A percentile compares a stretch with the other conserved stretches of the same genome.
These are phyloP conservation scores for Yponomeuta plumbellus DNA, from an alignment of 2,888 invertebrate species.

Conservation along the genomic window DNA sequence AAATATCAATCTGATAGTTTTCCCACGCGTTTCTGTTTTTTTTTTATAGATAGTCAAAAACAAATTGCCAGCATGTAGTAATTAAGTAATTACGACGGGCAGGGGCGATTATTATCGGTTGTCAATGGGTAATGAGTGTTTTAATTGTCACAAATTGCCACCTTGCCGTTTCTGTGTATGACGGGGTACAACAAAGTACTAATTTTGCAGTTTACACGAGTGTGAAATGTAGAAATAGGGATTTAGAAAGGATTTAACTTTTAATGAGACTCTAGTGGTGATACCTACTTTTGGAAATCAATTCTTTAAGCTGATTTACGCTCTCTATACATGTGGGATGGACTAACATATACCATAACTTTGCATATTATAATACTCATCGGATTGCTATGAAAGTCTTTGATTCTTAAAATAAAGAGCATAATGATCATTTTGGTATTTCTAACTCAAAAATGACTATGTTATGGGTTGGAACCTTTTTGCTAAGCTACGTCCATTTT, in stretches of 20 bases:
- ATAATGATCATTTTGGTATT: no score
- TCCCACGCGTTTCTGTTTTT: slow-evolving; percentile 25
- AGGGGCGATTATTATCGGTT: slow-evolving; percentile 38
- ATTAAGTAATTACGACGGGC: slow-evolving; percentile 41
- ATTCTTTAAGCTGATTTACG: no score
- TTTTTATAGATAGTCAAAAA: slow-evolving; percentile 19
- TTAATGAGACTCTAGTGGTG: background rate
- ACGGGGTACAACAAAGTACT: background rate
- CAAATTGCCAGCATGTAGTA: slow-evolving; percentile 30
- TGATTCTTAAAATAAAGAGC: no score
- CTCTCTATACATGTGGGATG: no score
- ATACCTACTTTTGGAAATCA: background rate
- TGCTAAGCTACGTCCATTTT: no score
- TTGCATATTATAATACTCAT: no score
- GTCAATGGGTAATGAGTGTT: slow-evolving; percentile 43
- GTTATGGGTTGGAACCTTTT: no score
- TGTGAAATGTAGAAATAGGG: background rate
- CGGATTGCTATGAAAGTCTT: no score
- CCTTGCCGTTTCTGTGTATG: background rate
- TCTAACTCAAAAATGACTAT: no score
- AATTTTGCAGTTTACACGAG: background rate
- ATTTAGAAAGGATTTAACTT: background rate
- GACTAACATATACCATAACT: no score
- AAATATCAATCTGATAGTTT: slow-evolving; percentile 15
- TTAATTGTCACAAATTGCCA: slow-evolving; percentile 30